Evolutionary conservation across 2,888 invertebrate genomes (phyloP).

Genomic region (Caenorhabditis sp.): DNA sequence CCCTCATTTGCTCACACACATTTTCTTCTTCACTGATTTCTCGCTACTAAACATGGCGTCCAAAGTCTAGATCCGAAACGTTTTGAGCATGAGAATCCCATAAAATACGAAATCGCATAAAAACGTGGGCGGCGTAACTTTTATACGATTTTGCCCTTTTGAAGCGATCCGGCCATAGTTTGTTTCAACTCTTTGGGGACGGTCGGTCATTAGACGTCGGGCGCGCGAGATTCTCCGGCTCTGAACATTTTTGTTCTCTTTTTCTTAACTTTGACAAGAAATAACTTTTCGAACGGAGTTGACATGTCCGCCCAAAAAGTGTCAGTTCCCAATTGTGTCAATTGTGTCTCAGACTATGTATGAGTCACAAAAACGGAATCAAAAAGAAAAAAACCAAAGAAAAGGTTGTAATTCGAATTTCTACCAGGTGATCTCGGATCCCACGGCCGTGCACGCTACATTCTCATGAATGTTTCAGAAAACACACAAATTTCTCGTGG

Average conservation of each 20-base stretch:
- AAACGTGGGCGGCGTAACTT: constrained; percentile 49
- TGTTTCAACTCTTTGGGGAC: constrained; percentile 50
- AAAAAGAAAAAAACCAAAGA: not conserved
- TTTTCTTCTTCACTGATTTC: constrained; percentile 23
- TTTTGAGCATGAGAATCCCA: too few species aligned
- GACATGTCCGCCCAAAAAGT: constrained; percentile 36
- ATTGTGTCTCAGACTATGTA: not conserved
- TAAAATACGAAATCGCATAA: constrained; percentile 57
- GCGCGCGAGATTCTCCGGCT: not conserved
- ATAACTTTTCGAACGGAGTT: constrained; percentile 35
- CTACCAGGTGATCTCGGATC: constrained; percentile 24
- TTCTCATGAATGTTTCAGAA: constrained; percentile 37
- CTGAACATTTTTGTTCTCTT: not conserved
- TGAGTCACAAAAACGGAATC: not conserved
- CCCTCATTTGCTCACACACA: constrained; percentile 17
- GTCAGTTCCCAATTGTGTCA: constrained; percentile 21
- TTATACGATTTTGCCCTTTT: constrained; percentile 54
- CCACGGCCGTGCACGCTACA: too few species aligned
- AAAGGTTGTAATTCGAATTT: constrained; percentile 10
- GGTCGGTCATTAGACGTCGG: constrained; percentile 47
- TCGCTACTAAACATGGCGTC: not conserved
- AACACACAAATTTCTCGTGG: constrained; percentile 16
- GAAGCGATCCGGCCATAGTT: not conserved
- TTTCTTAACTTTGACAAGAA: constrained; percentile 7
- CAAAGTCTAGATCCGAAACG: constrained; percentile 28